A percentile compares a stretch with the other conserved stretches of the same genome.
Evolutionary conservation across 1,140 invertebrate genomes (phyloP).

Genomic region (Pantala flavescens): DNA sequence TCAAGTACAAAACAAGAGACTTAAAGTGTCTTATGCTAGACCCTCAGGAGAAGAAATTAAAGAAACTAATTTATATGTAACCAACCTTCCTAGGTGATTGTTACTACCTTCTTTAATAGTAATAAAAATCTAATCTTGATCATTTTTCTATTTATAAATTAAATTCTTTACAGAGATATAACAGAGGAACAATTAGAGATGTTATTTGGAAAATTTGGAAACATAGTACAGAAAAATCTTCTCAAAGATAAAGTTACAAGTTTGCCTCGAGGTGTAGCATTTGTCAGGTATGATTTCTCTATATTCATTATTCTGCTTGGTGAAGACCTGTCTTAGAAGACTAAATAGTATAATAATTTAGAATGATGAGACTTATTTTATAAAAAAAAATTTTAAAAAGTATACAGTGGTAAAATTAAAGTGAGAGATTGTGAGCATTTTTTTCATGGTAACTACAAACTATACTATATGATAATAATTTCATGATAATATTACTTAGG

Average conservation of each 20-base stretch:
- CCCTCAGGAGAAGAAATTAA: constrained; percentile 87
- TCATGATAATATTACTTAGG: too few relatives aligned
- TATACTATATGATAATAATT: too few relatives aligned
- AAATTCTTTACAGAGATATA: constrained; percentile 44
- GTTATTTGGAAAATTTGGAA: constrained; percentile 75
- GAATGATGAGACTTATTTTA: too few relatives aligned
- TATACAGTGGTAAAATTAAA: too few relatives aligned
- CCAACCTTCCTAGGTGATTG: constrained; percentile 70
- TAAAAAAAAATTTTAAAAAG: too few relatives aligned
- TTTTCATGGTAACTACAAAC: too few relatives aligned
- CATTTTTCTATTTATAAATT: constrained; percentile 9
- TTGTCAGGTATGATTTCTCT: constrained; percentile 59
- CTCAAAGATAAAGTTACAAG: constrained; percentile 78
- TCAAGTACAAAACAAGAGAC: constrained; percentile 72
- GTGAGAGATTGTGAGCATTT: too few relatives aligned
- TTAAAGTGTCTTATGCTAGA: constrained; percentile 85
- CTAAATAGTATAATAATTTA: too few relatives aligned
- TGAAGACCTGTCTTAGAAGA: too few relatives aligned
- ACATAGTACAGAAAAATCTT: constrained; percentile 83
- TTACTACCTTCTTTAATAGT: neutral
- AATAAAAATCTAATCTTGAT: neutral
- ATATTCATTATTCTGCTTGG: too few relatives aligned
- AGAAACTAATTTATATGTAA: constrained; percentile 89
- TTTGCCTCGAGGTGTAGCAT: constrained; percentile 75
- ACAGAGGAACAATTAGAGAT: constrained; percentile 71